Percentiles rank a stretch among this genome's conserved stretches.
Evolutionary conservation across 1,140 invertebrate species (phyloP).

Genomic region (Steinernema feltiae): DNA sequence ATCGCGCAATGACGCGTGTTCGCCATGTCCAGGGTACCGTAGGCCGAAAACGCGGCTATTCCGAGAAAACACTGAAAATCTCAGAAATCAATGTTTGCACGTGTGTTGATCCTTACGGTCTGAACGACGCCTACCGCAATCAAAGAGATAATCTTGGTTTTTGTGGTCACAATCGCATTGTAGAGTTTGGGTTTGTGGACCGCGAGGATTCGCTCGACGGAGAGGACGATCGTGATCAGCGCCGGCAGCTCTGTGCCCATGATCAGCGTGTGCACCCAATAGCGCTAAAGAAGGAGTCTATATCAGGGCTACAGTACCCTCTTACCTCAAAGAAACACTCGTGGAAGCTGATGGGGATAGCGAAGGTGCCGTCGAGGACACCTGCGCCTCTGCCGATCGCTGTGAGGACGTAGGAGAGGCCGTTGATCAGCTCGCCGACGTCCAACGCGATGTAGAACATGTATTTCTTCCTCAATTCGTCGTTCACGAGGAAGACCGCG

Average conservation of each 20-base stretch:
- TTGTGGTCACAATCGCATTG: not conserved
- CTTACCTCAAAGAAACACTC: not conserved
- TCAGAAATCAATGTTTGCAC: not conserved
- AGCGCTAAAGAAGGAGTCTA: too few species aligned
- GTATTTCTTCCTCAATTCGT: too few species aligned
- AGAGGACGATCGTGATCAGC: not conserved
- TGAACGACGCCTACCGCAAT: not conserved
- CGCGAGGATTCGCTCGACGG: not conserved
- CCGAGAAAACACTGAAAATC: not conserved
- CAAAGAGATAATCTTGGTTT: not conserved
- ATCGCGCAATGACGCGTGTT: not conserved
- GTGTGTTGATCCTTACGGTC: not conserved
- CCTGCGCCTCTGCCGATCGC: not conserved
- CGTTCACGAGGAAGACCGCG: too few species aligned
- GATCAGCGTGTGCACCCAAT: not conserved
- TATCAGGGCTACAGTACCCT: too few species aligned
- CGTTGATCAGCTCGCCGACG: too few species aligned
- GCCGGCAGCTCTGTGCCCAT: not conserved
- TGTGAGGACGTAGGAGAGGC: too few species aligned
- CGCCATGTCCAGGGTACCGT: not conserved
- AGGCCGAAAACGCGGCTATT: not conserved
- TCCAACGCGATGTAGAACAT: too few species aligned
- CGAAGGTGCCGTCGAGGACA: not conserved
- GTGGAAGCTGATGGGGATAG: not conserved
- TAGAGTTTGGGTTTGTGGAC: not conserved